Evolutionary conservation across 2,113 vertebrate genomes (phyloP).

Genomic region (Hippocampus comes): DNA sequence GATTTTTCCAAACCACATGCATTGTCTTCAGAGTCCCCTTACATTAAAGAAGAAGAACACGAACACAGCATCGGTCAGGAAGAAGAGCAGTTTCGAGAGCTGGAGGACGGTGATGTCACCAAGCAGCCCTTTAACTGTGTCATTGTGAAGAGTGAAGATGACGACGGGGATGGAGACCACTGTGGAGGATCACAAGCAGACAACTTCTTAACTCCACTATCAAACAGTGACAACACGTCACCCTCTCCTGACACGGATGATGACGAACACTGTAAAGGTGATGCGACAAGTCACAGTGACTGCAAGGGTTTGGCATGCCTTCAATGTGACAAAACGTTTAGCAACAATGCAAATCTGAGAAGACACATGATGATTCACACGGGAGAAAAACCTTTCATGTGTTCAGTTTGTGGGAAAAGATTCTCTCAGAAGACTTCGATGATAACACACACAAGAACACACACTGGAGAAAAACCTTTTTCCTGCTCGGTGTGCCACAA

Average conservation of each 20-base stretch:
- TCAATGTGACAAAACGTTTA: too few species aligned
- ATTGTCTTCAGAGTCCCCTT: neutral
- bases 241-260: neutral
- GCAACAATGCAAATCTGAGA: too few species aligned
- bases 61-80: neutral
- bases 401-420: too few species aligned
- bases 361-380: too few species aligned
- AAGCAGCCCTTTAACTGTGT: neutral
- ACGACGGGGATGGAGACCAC: neutral
- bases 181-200: neutral
- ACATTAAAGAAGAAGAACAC: neutral
- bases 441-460: too few species aligned
- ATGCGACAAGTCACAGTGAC: too few species aligned
- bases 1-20: neutral
- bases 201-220: neutral
- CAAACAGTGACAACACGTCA: neutral
- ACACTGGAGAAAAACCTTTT: too few species aligned
- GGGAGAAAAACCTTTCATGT: too few species aligned
- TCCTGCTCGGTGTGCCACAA: too few species aligned
- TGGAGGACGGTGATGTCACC: neutral
- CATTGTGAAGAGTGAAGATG: neutral
- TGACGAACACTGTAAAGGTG: too few species aligned
- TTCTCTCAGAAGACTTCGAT: too few species aligned
- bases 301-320: too few species aligned
- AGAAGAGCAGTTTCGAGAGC: neutral